Evolutionary conservation across 2,888 invertebrate genomes (phyloP), one percentile per base, ranked within the genome.

Genomic region (Branchipolynoe longqiensis): DNA sequence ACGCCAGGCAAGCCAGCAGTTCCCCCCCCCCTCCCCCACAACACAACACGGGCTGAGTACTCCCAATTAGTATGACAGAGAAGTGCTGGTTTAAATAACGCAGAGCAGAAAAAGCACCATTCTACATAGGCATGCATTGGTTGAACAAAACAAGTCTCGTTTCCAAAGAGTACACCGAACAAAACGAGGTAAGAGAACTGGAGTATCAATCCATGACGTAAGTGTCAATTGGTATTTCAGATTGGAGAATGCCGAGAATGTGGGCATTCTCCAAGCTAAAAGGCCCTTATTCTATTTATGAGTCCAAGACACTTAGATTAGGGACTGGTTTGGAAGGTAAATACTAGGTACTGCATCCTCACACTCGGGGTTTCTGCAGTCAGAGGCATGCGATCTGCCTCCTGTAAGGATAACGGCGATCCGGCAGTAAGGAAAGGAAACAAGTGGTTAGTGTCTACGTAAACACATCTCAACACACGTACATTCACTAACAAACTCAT

Each of bases 331-430:
- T 8, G 31, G 31, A 28, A 62, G 69, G 38, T 6, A 8, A 69
- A 69, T 69, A 38, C 69, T 69, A 69, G 33, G 31, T 22, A 4
- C 41, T 33, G 28, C 41, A 28, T 25, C 28, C 78, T 78, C 78
- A 78, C 78, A 78, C 78, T 78, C 78, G 6, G 54, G 54, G 31
- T 78, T 78, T 54, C 78, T 78, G 78, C 41, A 48, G 78, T 78
- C 78, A 78, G 48, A 54, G 78, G 78, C 78, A 54, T 78, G 41
- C 41, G 78, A 48, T n/a, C 78, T 78, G 78, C 78, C 78, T 48
- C 48, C 78, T 78, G 78, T 48, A 78, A 78, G n/a, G 28, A 78
- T 69, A 33, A 14, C 69, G 22, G 62, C 31, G 12, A 62, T 62
- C 62, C 12, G 62, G 31, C 28, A 25, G 36, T 36, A 3, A 22